Percentiles rank a stretch among this genome's conserved stretches.
These are phyloP conservation scores for Pogonognathellus flavescens DNA, from an alignment of 1,140 invertebrate genomes.

Conservation along the genomic window DNA sequence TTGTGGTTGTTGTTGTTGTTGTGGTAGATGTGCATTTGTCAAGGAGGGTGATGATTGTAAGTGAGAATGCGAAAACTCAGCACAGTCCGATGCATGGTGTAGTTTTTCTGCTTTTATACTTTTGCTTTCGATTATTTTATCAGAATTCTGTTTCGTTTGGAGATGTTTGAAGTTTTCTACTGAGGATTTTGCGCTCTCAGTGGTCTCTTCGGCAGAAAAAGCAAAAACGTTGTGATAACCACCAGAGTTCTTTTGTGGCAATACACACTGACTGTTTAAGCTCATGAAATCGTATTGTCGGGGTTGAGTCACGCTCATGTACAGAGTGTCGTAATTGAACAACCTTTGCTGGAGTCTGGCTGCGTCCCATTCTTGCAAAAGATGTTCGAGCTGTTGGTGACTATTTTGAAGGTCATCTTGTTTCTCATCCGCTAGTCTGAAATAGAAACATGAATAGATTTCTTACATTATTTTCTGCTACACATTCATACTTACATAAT, in stretches of 20 bases:
- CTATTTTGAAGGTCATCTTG: slow-evolving; percentile 44
- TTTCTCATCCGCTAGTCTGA: slow-evolving; percentile 42
- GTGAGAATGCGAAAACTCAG: too few species aligned
- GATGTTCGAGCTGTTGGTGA: slow-evolving; percentile 37
- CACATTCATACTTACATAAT: too few species aligned
- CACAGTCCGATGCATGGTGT: too few species aligned
- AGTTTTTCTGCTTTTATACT: too few species aligned
- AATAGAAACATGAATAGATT: neutral
- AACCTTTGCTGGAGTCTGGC: slow-evolving; percentile 40
- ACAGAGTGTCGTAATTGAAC: slow-evolving; percentile 38
- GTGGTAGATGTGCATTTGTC: too few species aligned
- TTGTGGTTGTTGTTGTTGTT: too few species aligned
- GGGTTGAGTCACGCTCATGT: slow-evolving; percentile 16
- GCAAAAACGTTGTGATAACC: neutral
- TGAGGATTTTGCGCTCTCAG: neutral
- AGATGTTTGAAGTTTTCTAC: too few species aligned
- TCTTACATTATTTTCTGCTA: neutral
- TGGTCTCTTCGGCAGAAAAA: slow-evolving; percentile 3
- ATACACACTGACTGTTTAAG: slow-evolving; percentile 15
- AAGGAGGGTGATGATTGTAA: too few species aligned
- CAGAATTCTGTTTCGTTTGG: too few species aligned
- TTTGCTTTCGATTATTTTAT: too few species aligned
- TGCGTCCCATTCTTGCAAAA: slow-evolving; percentile 39
- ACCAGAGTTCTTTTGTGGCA: neutral
- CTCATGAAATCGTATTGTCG: slow-evolving; percentile 6